Percentiles rank a stretch among this genome's conserved stretches.
Conservation (phyloP, 2,797 vertebrate species). For the Falco concolor region DNA sequence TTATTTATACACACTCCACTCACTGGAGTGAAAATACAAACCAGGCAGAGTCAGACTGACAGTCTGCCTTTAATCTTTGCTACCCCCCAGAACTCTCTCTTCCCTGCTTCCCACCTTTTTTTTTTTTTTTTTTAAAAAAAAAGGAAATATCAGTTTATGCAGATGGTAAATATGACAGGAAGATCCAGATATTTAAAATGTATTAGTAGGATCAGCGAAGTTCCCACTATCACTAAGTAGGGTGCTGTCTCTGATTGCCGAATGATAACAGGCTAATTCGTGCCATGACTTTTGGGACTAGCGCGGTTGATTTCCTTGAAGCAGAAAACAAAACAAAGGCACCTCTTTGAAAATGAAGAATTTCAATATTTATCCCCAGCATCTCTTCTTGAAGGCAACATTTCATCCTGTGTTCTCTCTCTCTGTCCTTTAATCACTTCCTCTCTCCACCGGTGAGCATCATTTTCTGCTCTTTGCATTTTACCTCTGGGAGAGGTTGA, state of each 20-base stretch:
- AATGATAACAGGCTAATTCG: background rate
- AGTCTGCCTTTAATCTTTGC: conserved; percentile 63
- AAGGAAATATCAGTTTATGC: background rate
- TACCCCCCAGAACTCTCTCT: background rate
- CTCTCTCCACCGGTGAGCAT: background rate
- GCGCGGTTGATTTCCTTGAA: background rate
- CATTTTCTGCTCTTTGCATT: background rate
- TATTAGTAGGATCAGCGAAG: background rate
- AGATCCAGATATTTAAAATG: background rate
- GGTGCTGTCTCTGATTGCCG: background rate
- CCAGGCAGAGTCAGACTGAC: conserved; percentile 51
- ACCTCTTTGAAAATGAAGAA: background rate
- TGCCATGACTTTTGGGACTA: background rate
- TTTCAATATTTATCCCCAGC: background rate
- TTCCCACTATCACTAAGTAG: background rate
- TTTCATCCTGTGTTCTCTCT: background rate
- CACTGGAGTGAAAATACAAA: conserved; percentile 33
- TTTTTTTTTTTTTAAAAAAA: no score
- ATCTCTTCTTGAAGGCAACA: background rate
- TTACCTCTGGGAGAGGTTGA: conserved; percentile 43
- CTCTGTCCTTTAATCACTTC: conserved; percentile 8
- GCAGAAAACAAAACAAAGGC: conserved; percentile 16
- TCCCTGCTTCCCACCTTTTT: no score
- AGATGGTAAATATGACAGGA: conserved; percentile 11
- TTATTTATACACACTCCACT: conserved; percentile 52